Evolutionary conservation across 2,797 vertebrate species (phyloP), one percentile per base, ranked within the genome.

Genomic region (Sorex maritimensis): DNA sequence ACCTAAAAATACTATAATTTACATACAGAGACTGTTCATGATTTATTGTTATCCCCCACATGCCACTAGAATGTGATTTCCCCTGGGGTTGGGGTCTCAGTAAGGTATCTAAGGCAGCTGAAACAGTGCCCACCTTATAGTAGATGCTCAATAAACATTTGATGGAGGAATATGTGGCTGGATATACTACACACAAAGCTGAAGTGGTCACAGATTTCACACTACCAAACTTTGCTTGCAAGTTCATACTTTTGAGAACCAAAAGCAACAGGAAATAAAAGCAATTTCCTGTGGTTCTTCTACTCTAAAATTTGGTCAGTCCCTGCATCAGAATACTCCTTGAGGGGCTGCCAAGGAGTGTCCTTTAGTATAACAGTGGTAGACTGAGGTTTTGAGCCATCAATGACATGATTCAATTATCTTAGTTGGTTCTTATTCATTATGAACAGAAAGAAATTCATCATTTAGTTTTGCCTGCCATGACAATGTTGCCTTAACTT

Each of bases 231-330:
- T 26, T 71, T 4, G 10, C 28, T 21, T 34, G n/a, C 24, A 12
- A 28, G 55, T 71, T 30, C 85, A 78, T 80, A 61, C 21, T 34
- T 34, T 65, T 65, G 63, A 87, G 74, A 92, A 81, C 19, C 49
- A 91, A 74, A 93, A 91, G 69, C 61, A 52, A 82, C 26, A 89
- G 83, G 61, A 80, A 92, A 89, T 11, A 73, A 79, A 90, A 61
- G 87, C 78, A 69, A 85, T 92, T 88, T 94, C 89, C 85, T 80
- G 26, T 15, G 80, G 85, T 26, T 28, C 4, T 28, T 63, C 23
- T 38, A 1, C 3, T 28, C n/a, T 65, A 69, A 38, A 10, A 65
- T 38, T n/a, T 26, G 5, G 24, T 46, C 52, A 77, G 77, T 12
- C 68, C 75, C 55, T 73, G 63, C 46, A 81, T 71, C 74, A n/a